A percentile compares a stretch with the other conserved stretches of the same genome.
phyloP scores from a whole-genome alignment of 2,797 vertebrate species.

The Chanos chanos region DNA sequence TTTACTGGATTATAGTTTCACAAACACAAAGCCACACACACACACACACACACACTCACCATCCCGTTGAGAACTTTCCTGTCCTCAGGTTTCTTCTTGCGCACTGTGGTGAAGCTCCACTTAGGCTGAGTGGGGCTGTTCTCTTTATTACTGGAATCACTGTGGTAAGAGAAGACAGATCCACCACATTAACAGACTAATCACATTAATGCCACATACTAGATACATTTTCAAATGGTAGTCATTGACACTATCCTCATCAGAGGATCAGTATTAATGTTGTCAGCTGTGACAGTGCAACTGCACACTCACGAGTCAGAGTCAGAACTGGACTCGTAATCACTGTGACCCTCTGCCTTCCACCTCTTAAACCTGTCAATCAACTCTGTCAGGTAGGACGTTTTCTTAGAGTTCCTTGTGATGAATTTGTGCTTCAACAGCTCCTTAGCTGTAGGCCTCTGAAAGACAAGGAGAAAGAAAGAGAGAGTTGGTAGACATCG shows the following conservation, averaged over 20 bases:
- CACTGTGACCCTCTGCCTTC: slow-evolving; percentile 84
- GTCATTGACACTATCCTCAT: no score
- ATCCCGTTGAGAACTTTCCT: slow-evolving; percentile 84
- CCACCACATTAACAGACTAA: neutral
- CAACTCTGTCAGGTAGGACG: slow-evolving; percentile 89
- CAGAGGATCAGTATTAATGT: no score
- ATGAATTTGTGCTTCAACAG: slow-evolving; percentile 94
- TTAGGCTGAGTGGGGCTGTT: slow-evolving; percentile 78
- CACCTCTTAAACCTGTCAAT: slow-evolving; percentile 88
- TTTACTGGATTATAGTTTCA: no score
- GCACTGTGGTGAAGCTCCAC: slow-evolving; percentile 88
- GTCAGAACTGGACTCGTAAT: slow-evolving; percentile 83
- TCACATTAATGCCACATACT: slow-evolving; percentile 7
- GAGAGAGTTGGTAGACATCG: no score
- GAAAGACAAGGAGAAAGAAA: no score
- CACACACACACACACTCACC: slow-evolving; percentile 58
- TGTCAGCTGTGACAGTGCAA: no score
- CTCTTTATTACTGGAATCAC: slow-evolving; percentile 86
- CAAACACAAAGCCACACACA: no score
- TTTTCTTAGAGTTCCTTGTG: slow-evolving; percentile 88
- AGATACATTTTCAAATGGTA: neutral
- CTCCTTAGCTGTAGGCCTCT: slow-evolving; percentile 92
- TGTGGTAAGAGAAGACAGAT: slow-evolving; percentile 42
- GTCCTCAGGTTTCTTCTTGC: no score
- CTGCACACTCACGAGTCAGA: slow-evolving; percentile 80